Evolutionary conservation across 2,113 vertebrate genomes (phyloP).

Genomic region (Phoenicopterus ruber): DNA sequence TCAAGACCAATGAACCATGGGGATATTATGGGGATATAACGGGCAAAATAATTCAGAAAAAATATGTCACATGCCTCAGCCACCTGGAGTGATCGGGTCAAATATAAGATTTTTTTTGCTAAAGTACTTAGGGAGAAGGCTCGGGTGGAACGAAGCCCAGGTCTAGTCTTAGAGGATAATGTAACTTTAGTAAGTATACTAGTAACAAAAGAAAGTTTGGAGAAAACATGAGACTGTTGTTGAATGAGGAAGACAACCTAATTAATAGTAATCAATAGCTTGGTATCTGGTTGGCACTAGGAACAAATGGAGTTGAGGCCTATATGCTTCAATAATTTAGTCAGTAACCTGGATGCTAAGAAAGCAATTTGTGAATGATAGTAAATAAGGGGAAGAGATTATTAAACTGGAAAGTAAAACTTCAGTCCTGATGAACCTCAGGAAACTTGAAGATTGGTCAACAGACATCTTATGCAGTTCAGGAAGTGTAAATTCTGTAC

Average conservation of each 20-base stretch:
- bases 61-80: background rate
- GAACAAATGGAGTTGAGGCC: background rate
- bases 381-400: background rate
- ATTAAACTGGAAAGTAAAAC: background rate
- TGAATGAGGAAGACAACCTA: background rate
- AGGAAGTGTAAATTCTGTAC: background rate
- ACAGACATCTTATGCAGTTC: background rate
- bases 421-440: background rate
- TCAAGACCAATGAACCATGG: background rate
- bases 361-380: background rate
- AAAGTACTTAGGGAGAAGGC: background rate
- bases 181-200: background rate
- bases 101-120: background rate
- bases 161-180: background rate
- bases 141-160: background rate
- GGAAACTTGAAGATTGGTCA: background rate
- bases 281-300: background rate
- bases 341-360: background rate
- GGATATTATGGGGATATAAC: background rate
- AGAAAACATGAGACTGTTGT: background rate
- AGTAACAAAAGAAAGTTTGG: background rate
- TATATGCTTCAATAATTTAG: background rate
- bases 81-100: background rate
- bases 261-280: background rate
- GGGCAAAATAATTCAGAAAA: background rate